Evolutionary conservation across 37 sponge, comb jelly and placozoan species (phyloP), one percentile per base, ranked within the genome.

Genomic region (Crambe crambe): DNA sequence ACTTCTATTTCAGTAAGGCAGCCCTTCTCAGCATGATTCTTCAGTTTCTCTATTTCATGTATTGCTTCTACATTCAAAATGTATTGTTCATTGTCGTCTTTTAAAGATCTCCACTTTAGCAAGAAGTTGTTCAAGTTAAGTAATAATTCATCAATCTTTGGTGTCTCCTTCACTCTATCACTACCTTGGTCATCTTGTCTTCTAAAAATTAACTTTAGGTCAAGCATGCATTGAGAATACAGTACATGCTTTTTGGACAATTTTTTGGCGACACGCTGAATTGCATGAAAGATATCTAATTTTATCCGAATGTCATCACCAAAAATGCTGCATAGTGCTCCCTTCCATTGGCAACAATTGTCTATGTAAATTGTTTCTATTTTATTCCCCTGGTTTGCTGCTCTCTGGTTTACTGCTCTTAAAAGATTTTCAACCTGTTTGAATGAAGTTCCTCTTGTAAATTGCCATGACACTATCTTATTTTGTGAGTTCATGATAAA

Each of bases 211-310:
- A 80, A 27, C 57, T 21, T 42, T 26, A 86, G 43, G 23, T 86
- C 80, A 18, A 57, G 61, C 29, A 75, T 21, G 59, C 74, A 80
- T 31, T 23, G 21, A 1, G 12, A 2, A 42, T 32, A 26, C 37
- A 73, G 47, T 9, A 18, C 22, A 65, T 75, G 68, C 30, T 42
- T 60, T 37, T 75, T 86, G 30, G 58, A 23, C 32, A 80, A 5
- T 21, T 58, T 73, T 4, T 31, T 8, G 22, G 76, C 58, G 0
- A 86, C 47, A 21, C 81, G 30, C 35, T 86, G 87, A 2, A 80
- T 51, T 25, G 87, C 87, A 86, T n/a, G n/a, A n/a, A n/a, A n/a
- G n/a, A n/a, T 80, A 38, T 67, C 80, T 39, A 86, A 36, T 35
- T 86, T 80, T 21, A 75, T 51, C 8, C n/a, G n/a, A 2, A 37